Evolutionary conservation across 2,888 invertebrate species (phyloP).

Genomic region (Macrophya annulata): DNA sequence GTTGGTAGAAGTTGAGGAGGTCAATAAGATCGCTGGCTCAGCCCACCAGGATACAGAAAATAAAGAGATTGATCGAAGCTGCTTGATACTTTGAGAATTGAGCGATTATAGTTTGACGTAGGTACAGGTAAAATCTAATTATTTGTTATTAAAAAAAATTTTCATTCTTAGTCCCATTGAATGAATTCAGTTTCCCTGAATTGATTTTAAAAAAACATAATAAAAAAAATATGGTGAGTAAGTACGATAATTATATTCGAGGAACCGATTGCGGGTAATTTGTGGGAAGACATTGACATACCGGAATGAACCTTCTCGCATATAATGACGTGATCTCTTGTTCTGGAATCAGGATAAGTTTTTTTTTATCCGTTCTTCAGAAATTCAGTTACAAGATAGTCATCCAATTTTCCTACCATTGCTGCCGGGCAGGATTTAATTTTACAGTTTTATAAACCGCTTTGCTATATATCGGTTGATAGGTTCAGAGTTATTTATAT

Average conservation of each 20-base stretch:
- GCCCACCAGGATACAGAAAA: slow-evolving; percentile 20
- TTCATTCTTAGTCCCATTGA: neutral
- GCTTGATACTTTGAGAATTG: neutral
- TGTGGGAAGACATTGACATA: neutral
- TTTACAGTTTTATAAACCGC: slow-evolving; percentile 6
- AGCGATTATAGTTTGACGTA: neutral
- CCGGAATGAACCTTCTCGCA: slow-evolving; percentile 16
- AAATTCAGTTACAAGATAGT: neutral
- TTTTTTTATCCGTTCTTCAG: neutral
- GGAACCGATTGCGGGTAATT: neutral
- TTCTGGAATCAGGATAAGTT: slow-evolving; percentile 30
- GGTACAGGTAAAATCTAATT: neutral
- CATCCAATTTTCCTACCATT: neutral
- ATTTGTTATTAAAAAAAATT: too few relatives aligned
- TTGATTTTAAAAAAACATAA: neutral
- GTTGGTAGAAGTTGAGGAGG: neutral
- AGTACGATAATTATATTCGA: neutral
- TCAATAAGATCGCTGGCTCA: slow-evolving; percentile 13
- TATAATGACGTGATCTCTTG: neutral
- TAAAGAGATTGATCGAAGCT: neutral
- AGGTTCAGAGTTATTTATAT: neutral
- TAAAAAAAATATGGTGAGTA: neutral
- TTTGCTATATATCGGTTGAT: neutral
- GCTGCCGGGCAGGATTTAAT: neutral
- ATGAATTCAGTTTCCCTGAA: neutral